phyloP scores from a whole-genome alignment of 1,140 invertebrate species.

The Eupristina koningsbergeri region DNA sequence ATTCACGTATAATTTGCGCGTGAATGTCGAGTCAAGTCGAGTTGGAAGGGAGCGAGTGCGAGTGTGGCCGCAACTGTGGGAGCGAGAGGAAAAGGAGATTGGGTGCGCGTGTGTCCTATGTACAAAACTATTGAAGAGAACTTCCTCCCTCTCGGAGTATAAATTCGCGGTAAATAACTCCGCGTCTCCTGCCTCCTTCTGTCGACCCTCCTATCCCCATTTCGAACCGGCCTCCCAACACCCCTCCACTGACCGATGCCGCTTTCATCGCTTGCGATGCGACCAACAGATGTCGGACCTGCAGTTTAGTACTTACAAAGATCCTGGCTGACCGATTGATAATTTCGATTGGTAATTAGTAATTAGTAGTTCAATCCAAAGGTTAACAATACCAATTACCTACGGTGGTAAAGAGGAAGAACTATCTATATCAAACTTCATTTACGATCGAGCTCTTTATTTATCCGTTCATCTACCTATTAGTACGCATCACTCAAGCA shows the following conservation, averaged over 20 bases:
- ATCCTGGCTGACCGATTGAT: background rate
- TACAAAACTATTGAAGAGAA: background rate
- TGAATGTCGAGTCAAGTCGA: background rate
- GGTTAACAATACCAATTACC: no score
- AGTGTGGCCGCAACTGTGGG: no score
- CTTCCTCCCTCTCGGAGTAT: background rate
- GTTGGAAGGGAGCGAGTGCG: background rate
- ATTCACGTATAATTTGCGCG: background rate
- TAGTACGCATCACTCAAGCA: no score
- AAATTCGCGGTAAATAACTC: slow-evolving; percentile 3
- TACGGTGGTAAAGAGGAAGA: no score
- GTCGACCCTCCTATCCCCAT: no score
- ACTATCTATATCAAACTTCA: no score
- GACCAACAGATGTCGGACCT: slow-evolving; percentile 9
- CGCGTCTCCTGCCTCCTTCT: background rate
- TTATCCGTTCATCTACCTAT: no score
- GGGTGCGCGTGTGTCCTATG: background rate
- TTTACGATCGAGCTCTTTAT: no score
- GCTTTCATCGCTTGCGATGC: background rate
- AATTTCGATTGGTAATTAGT: no score
- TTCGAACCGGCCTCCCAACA: no score
- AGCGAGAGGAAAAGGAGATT: background rate
- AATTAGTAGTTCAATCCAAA: no score
- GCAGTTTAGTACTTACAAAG: background rate
- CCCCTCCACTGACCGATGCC: no score